Evolutionary conservation across 1,140 invertebrate species (phyloP), one percentile per base, ranked within the genome.

Genomic region (Oryzaephilus surinamensis): DNA sequence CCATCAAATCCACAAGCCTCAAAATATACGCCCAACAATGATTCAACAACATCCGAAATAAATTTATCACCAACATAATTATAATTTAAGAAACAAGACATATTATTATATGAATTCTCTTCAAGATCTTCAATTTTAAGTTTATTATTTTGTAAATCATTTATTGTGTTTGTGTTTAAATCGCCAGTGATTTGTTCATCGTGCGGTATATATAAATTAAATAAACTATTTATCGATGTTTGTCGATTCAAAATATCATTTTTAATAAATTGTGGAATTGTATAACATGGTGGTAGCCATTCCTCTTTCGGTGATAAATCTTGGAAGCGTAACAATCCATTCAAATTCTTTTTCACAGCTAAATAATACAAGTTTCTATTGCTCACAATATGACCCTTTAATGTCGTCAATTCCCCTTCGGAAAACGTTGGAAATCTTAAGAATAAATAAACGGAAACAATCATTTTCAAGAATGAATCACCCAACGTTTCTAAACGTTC

Each of bases 401-500:
- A 58, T 21, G 69, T 60, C 0, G 85, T 87, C 1, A 93, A 65
- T 38, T 72, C 69, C 0, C 90, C 89, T 61, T 95, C 90, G 43
- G 77, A 72, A 38, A 73, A 73, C 0, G 61, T 58, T 0, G 76
- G 72, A 63, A 78, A 89, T 31, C 69, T 71, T 42, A 77, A 72
- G 52, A 76, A 83, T 7, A 92, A 58, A 54, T 77, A 85, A 0
- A 88, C 55, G 6, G 79, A 81, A 7, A 73, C 65, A 3, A 76
- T 75, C 47, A 84, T 81, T 63, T 95, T 96, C 0, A 95, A 65
- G 55, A 90, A 93, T 0, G 84, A 81, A 64, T 96, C 90, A 0
- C 91, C 91, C 11, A 95, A 67, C 0, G 83, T 84, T 64, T 95
- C 90, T 3, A 81, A 60, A 3, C 87, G 65, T 60, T 95, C 90